Conservation (phyloP, 2,888 invertebrate genomes). For the Pandemis corylana region DNA sequence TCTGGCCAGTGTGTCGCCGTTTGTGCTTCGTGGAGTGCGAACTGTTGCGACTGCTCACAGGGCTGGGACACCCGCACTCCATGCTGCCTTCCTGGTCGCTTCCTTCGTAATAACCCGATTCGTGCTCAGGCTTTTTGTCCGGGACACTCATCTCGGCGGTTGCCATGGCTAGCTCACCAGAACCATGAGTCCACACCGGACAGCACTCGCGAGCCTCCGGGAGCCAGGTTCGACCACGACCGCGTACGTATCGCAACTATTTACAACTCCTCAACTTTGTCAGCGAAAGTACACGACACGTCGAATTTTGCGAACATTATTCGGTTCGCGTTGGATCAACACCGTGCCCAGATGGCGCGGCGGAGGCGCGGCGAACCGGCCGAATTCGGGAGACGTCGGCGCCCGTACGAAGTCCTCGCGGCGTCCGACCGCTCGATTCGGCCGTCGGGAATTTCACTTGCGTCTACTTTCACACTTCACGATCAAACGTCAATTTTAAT, state of each 20-base stretch:
- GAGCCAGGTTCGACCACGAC: neutral
- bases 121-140: constrained; percentile 89
- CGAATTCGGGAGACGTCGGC: constrained; percentile 58
- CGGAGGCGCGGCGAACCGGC: constrained; percentile 55
- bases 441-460: constrained; percentile 56
- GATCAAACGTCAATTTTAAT: constrained; percentile 71
- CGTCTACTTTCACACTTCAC: constrained; percentile 68
- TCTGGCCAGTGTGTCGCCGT: constrained; percentile 71
- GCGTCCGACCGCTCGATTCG: constrained; percentile 55
- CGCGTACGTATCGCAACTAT: constrained; percentile 47
- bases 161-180: constrained; percentile 78
- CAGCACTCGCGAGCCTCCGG: constrained; percentile 45
- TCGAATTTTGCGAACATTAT: constrained; percentile 69
- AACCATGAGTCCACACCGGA: constrained; percentile 65
- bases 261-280: constrained; percentile 59
- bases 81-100: constrained; percentile 87
- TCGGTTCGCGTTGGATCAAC: constrained; percentile 63
- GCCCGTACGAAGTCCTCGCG: constrained; percentile 49
- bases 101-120: constrained; percentile 94
- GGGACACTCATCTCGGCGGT: constrained; percentile 86
- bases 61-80: constrained; percentile 81
- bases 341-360: constrained; percentile 73
- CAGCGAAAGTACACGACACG: constrained; percentile 79
- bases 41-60: constrained; percentile 78
- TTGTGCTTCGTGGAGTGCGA: constrained; percentile 75